These are phyloP conservation scores for Tinamus guttatus DNA, from an alignment of 2,113 vertebrate genomes.

Conservation along the genomic window DNA sequence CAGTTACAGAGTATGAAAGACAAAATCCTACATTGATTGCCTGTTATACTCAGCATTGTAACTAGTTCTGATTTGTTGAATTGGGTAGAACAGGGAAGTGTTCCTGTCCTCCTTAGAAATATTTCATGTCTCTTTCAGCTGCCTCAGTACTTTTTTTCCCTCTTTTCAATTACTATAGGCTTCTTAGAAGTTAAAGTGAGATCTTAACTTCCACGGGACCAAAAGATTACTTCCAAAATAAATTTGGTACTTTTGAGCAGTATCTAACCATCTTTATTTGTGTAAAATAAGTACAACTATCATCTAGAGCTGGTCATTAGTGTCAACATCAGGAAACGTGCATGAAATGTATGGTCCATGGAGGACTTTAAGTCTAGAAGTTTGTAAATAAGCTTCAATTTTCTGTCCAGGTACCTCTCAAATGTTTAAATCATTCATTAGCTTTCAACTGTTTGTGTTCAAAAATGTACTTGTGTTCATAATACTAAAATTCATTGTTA, in stretches of 20 bases:
- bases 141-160: neutral
- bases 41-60: constrained; percentile 82
- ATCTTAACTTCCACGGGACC: neutral
- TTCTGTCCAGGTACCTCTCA: neutral
- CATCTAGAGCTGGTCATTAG: neutral
- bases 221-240: neutral
- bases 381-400: neutral
- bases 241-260: neutral
- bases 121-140: neutral
- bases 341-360: neutral
- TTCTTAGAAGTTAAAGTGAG: neutral
- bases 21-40: constrained; percentile 83
- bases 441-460: neutral
- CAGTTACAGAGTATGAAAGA: constrained; percentile 1
- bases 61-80: neutral
- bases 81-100: neutral
- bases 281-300: neutral
- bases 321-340: neutral
- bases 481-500: neutral
- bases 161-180: neutral
- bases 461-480: neutral
- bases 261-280: constrained; percentile 74
- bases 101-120: neutral
- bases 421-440: neutral
- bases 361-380: neutral